phyloP scores from a whole-genome alignment of 37 sponge, comb jelly and placozoan genomes.

The Chondrosia reniformis region DNA sequence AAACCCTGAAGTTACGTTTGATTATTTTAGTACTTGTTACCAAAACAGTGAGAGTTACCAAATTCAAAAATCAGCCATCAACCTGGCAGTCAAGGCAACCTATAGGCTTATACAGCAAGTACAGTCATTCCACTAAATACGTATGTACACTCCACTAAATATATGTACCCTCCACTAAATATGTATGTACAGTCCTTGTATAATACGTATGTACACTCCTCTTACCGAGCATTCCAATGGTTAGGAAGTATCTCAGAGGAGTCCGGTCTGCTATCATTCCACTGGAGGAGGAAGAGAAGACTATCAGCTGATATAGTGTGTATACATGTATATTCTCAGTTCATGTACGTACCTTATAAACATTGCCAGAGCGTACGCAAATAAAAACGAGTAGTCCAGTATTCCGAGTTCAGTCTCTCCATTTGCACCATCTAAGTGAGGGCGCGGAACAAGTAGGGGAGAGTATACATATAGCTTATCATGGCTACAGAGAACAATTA shows the following conservation, averaged over 20 bases:
- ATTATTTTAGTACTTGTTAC: too few relatives aligned
- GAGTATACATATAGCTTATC: too few relatives aligned
- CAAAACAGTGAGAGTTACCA: too few relatives aligned
- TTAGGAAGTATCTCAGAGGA: constrained; percentile 81
- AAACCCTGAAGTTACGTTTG: too few relatives aligned
- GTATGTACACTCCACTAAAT: background rate
- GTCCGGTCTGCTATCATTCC: constrained; percentile 80
- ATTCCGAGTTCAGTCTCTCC: constrained; percentile 33
- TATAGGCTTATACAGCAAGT: background rate
- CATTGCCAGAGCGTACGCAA: constrained; percentile 57
- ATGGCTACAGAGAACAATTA: too few relatives aligned
- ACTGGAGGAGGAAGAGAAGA: constrained; percentile 55
- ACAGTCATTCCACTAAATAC: background rate
- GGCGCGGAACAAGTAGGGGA: too few relatives aligned
- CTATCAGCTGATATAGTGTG: background rate
- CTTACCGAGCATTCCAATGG: constrained; percentile 84
- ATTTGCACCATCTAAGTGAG: background rate
- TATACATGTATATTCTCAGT: background rate
- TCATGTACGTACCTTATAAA: constrained; percentile 22
- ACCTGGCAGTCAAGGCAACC: background rate
- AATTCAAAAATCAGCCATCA: too few relatives aligned
- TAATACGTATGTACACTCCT: background rate
- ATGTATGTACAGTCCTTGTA: background rate
- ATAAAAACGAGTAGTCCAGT: constrained; percentile 52
- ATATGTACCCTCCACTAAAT: background rate